These are phyloP conservation scores for Erebia epiphron DNA, from an alignment of 2,888 invertebrate species.

Conservation along the genomic window DNA sequence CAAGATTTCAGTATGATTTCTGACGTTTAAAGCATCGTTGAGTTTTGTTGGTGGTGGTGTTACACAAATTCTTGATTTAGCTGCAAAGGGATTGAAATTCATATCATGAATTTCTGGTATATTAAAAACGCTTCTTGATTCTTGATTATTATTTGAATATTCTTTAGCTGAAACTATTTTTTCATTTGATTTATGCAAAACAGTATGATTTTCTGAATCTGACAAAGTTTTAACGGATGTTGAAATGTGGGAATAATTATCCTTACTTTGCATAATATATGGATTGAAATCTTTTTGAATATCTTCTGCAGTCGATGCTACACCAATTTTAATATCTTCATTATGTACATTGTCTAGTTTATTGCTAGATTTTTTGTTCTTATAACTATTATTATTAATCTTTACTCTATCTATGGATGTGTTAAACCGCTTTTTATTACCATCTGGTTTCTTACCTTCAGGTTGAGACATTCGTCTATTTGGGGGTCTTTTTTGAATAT, in stretches of 20 bases:
- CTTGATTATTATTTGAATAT: not conserved
- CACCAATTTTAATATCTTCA: not conserved
- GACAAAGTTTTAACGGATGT: not conserved
- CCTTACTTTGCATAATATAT: not conserved
- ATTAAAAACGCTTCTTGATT: conserved; percentile 65
- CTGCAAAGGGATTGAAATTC: conserved; percentile 66
- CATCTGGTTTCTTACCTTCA: conserved; percentile 48
- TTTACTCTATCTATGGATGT: conserved; percentile 8
- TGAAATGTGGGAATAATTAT: not conserved
- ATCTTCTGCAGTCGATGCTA: conserved; percentile 1
- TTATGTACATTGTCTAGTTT: not conserved
- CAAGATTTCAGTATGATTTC: not conserved
- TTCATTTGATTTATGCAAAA: not conserved
- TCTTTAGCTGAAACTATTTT: not conserved
- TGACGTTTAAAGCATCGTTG: not conserved
- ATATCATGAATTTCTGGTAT: conserved; percentile 69
- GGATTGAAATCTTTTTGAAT: not conserved
- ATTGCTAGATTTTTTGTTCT: not conserved
- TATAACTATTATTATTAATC: not conserved
- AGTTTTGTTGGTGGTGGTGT: conserved; percentile 28
- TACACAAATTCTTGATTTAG: conserved; percentile 57
- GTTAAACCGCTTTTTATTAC: conserved; percentile 19
- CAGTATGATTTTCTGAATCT: not conserved
- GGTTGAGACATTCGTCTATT: conserved; percentile 60
- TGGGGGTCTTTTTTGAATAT: conserved; percentile 28